Evolutionary conservation across 2,888 invertebrate genomes (phyloP).

Genomic region (Apantesis nais): DNA sequence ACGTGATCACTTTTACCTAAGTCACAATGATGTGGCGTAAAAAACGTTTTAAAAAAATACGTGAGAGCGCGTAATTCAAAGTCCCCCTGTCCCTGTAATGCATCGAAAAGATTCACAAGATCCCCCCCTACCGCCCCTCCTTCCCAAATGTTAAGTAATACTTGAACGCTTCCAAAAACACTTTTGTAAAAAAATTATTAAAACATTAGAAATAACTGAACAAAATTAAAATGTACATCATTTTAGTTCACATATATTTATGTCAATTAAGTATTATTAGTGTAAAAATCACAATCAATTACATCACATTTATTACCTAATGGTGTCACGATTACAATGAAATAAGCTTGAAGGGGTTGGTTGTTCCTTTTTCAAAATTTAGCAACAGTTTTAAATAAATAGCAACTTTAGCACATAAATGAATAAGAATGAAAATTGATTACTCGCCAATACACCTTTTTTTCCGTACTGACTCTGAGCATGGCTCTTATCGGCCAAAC

Average conservation of each 20-base stretch:
- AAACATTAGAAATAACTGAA: not conserved
- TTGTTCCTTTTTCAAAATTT: not conserved
- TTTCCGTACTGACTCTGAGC: not conserved
- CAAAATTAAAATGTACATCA: constrained; percentile 8
- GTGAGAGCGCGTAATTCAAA: no score
- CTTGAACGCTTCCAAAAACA: no score
- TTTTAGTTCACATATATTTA: constrained; percentile 20
- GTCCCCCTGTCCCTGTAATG: no score
- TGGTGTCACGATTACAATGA: constrained; percentile 18
- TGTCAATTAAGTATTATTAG: constrained; percentile 23
- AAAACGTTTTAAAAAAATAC: no score
- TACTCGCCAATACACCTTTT: not conserved
- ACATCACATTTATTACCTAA: constrained; percentile 40
- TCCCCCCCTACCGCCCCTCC: no score
- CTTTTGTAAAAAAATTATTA: no score
- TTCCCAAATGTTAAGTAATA: no score
- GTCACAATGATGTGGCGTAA: no score
- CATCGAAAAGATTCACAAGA: no score
- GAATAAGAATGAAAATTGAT: not conserved
- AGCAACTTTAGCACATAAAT: not conserved
- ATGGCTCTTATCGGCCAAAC: not conserved
- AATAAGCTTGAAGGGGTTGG: not conserved
- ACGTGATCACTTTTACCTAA: no score
- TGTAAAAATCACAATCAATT: constrained; percentile 49
- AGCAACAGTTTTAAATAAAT: not conserved